Evolutionary conservation across 1,140 invertebrate genomes (phyloP), one percentile per base, ranked within the genome.

Genomic region (Drosophila kohkoa): DNA sequence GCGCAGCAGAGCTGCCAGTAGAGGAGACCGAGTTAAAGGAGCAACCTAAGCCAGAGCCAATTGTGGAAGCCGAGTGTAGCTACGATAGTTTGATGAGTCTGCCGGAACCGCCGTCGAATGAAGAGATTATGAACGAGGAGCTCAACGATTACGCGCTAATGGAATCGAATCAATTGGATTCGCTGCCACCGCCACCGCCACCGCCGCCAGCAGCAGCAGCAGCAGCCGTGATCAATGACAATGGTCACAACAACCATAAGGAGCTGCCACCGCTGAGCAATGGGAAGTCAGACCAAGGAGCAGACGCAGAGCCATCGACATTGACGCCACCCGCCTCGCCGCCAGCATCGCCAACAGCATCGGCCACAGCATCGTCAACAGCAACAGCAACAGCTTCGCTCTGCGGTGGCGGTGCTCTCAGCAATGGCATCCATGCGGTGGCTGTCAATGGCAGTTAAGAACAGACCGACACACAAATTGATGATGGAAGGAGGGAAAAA

Each of bases 81-180:
- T 92, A 91, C 38, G 92, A 92, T 62, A 92, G 92, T 65, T 75
- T 92, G 46, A 91, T 92, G 74, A 92, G 90, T 52, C 68, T 92
- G 46, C 92, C 92, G 41, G 91, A 83, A 25, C 92, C 92, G 52
- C 92, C 92, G 49, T 75, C 92, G 32, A 91, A 63, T 20, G 91
- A 92, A 58, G 92, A 92, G 71, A 92, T 92, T 54, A 92, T 25
- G 20, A 25, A 25, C 20, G 20, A 87, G 51, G 82, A 92, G 82
- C 66, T 92, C 38, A 81, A 77, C 55, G 89, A 92, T 49, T 86
- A 89, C 35, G 77, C 71, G 43, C 74, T 86, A 15, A 73, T 92
- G 28, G 91, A 92, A 38, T 81, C 82, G 25, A 90, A 75, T 45
- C 92, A 92, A 72, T 66, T 92, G 79, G 92, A 92, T 67, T 92